A percentile compares a stretch with the other conserved stretches of the same genome.
Evolutionary conservation across 2,797 vertebrate genomes (phyloP).

Genomic region (Heliangelus exortis): DNA sequence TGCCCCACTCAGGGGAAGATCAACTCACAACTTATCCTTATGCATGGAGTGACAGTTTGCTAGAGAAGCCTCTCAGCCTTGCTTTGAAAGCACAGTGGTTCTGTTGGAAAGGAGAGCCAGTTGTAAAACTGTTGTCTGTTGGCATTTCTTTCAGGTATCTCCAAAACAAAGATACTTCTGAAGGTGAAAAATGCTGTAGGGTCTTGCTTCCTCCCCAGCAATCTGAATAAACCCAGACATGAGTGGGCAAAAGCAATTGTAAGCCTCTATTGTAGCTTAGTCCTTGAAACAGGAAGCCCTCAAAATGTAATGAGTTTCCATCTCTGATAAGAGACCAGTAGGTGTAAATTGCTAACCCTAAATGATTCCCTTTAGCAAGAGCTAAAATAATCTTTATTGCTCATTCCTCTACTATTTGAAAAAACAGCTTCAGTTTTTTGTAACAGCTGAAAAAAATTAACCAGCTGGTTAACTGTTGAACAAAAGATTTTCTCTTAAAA

Average conservation of each 20-base stretch:
- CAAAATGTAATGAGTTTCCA: background rate
- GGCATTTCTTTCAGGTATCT: background rate
- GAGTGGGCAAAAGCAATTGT: background rate
- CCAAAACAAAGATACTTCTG: slow-evolving; percentile 31
- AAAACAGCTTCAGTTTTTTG: background rate
- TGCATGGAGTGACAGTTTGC: background rate
- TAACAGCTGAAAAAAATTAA: background rate
- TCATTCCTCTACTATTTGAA: background rate
- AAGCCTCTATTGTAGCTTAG: background rate
- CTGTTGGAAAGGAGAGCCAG: background rate
- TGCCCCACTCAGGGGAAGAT: slow-evolving; percentile 27
- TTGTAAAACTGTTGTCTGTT: slow-evolving; percentile 13
- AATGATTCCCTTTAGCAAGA: background rate
- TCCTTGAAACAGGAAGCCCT: background rate
- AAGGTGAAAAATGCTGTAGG: background rate
- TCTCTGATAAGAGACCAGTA: background rate
- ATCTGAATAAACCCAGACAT: background rate
- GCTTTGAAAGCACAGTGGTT: slow-evolving; percentile 48
- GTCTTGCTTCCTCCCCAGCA: background rate
- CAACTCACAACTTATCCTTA: background rate
- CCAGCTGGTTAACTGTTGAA: background rate
- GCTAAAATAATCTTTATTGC: background rate
- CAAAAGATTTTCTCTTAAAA: background rate
- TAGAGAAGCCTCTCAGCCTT: background rate
- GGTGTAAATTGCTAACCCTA: background rate